Conservation (phyloP, 2,113 vertebrate genomes). For the Morone chrysops region DNA sequence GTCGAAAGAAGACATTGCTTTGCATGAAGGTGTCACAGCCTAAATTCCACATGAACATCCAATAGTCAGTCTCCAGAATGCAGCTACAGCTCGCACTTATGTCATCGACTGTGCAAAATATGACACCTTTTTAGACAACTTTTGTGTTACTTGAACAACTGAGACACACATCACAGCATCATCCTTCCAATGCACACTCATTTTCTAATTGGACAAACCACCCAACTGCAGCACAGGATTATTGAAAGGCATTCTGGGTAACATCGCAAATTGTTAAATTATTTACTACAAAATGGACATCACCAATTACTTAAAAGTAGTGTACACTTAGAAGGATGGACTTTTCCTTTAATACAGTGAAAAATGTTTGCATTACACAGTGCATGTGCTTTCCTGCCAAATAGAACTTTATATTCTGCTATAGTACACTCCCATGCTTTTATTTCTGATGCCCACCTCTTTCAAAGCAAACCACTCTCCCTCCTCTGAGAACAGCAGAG, state of each 20-base stretch:
- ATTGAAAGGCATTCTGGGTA: conserved; percentile 18
- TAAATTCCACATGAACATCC: neutral
- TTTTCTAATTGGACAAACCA: conserved; percentile 6
- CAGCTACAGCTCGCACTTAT: conserved; percentile 1
- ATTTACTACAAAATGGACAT: neutral
- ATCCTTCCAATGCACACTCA: neutral
- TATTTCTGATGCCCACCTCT: conserved; percentile 10
- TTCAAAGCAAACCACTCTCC: conserved; percentile 14
- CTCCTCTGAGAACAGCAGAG: conserved; percentile 16
- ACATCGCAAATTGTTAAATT: neutral
- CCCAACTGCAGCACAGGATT: neutral
- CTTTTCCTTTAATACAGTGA: neutral
- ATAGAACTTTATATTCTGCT: conserved; percentile 9
- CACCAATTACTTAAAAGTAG: neutral
- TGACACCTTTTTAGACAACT: neutral
- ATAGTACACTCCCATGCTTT: neutral
- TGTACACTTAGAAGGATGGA: too few species aligned
- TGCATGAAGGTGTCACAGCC: neutral
- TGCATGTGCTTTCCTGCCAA: neutral
- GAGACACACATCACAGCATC: neutral
- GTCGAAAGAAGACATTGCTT: neutral
- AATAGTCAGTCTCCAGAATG: neutral
- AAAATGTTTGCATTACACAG: neutral
- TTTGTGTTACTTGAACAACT: neutral
- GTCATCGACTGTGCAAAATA: neutral